phyloP scores from a whole-genome alignment of 2,888 invertebrate genomes.

The Drosophila prostipennis region DNA sequence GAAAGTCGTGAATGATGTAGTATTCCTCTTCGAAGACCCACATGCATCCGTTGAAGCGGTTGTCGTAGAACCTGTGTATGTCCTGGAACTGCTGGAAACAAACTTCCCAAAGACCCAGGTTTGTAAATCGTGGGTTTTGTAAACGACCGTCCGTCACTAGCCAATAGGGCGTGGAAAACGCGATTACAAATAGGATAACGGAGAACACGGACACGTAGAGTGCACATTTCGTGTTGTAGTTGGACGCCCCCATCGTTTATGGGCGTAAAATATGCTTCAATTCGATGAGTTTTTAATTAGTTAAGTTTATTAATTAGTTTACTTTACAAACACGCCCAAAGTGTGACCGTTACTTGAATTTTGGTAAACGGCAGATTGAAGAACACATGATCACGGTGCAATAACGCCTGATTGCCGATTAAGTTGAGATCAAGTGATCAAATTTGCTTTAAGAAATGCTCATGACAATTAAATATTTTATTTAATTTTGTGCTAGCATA shows the following conservation, averaged over 20 bases:
- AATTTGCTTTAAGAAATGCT: no score
- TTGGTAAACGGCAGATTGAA: no score
- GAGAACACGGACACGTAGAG: constrained; percentile 88
- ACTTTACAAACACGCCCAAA: constrained; percentile 1
- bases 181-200: constrained; percentile 90
- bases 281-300: background rate
- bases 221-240: constrained; percentile 85
- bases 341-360: background rate
- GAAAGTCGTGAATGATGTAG: constrained; percentile 95
- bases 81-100: constrained; percentile 96
- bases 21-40: constrained; percentile 99
- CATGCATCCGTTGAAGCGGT: constrained; percentile 94
- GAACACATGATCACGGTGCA: background rate
- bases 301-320: background rate
- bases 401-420: background rate
- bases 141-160: constrained; percentile 92
- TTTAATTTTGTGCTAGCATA: no score
- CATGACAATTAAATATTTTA: no score
- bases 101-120: constrained; percentile 97
- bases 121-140: constrained; percentile 90
- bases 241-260: constrained; percentile 82
- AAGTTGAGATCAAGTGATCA: no score
- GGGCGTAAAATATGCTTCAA: no score
- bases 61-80: constrained; percentile 93
- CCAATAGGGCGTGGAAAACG: constrained; percentile 95